These are phyloP conservation scores for Steatornis caripensis DNA, from an alignment of 2,113 vertebrate genomes.

Conservation along the genomic window DNA sequence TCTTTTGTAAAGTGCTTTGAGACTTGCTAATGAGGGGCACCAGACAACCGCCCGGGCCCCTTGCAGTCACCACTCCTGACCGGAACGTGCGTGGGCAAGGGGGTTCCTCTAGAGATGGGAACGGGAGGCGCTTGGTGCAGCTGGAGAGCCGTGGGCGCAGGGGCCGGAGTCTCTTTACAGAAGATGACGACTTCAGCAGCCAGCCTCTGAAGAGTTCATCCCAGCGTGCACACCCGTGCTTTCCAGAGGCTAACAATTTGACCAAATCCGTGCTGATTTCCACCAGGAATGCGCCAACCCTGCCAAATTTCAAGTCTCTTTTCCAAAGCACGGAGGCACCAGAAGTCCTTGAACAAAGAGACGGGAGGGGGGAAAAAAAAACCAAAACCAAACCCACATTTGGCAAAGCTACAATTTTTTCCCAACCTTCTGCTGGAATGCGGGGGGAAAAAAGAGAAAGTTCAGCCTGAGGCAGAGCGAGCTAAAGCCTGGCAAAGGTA, in stretches of 20 bases:
- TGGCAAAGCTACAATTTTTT: not conserved
- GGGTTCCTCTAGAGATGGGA: not conserved
- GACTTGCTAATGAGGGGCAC: not conserved
- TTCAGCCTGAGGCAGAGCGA: not conserved
- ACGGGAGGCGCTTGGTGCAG: not conserved
- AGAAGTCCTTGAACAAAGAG: slow-evolving; percentile 5
- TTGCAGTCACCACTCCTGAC: not conserved
- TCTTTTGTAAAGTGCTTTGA: not conserved
- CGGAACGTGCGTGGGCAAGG: not conserved
- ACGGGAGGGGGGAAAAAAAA: not conserved
- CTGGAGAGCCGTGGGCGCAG: not conserved
- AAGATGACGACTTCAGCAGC: not conserved
- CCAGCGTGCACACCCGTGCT: not conserved
- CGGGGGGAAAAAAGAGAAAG: not conserved
- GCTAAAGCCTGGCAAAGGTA: slow-evolving; percentile 18
- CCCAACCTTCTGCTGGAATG: not conserved
- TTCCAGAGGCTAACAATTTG: not conserved
- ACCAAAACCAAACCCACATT: no score
- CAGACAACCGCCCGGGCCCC: not conserved
- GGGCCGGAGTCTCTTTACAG: not conserved
- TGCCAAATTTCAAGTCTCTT: slow-evolving; percentile 34
- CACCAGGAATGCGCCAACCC: not conserved
- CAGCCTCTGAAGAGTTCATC: not conserved
- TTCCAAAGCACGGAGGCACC: slow-evolving; percentile 17
- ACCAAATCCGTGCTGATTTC: not conserved